phyloP scores from a whole-genome alignment of 2,888 invertebrate species.

The Polietes domitor region DNA sequence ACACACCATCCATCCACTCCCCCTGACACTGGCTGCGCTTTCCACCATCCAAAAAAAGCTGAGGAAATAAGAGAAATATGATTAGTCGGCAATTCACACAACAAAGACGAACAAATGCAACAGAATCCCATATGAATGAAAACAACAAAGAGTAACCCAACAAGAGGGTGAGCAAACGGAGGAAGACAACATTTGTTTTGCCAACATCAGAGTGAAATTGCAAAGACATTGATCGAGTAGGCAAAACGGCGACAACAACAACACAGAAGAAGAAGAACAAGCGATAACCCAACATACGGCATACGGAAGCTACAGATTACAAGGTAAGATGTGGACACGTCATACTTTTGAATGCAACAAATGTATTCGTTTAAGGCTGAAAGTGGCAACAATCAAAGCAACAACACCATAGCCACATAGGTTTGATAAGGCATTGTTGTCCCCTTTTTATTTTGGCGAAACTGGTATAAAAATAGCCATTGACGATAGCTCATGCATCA shows the following conservation, averaged over 20 bases:
- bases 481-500: slow-evolving; percentile 6
- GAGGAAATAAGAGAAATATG: not conserved
- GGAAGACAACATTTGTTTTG: not conserved
- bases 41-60: not conserved
- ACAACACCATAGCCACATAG: not conserved
- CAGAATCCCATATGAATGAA: not conserved
- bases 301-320: slow-evolving; percentile 23
- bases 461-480: slow-evolving; percentile 25
- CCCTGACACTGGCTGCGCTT: not conserved
- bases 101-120: not conserved
- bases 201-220: not conserved
- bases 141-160: not conserved
- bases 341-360: slow-evolving; percentile 20
- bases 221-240: slow-evolving; percentile 10
- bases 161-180: not conserved
- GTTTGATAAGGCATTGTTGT: not conserved
- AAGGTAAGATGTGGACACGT: slow-evolving; percentile 32
- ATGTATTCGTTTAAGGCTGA: not conserved
- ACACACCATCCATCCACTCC: not conserved
- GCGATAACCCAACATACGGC: not conserved
- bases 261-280: not conserved
- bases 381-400: not conserved
- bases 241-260: not conserved
- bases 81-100: not conserved
- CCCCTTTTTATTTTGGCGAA: not conserved